Conservation (phyloP, 2,888 invertebrate genomes). For the Lasioglossum villosulum region DNA sequence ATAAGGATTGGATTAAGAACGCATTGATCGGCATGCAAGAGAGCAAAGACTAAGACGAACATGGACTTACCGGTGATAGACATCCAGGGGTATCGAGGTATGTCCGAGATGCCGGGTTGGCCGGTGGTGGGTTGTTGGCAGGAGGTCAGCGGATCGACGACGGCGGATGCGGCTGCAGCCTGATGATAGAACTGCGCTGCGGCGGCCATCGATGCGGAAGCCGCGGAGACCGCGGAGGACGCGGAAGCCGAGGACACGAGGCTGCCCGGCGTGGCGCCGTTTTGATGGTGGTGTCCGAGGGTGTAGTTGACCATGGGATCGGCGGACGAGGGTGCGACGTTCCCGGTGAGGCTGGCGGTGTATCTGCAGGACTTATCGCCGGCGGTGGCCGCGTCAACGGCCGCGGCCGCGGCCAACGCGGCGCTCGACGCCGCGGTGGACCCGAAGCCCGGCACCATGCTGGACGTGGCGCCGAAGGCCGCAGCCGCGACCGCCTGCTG, state of each 20-base stretch:
- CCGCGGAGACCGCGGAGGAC: slow-evolving; percentile 89
- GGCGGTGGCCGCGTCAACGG: slow-evolving; percentile 88
- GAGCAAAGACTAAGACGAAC: not conserved
- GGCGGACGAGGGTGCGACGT: slow-evolving; percentile 86
- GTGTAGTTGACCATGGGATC: slow-evolving; percentile 94
- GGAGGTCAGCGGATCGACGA: slow-evolving; percentile 92
- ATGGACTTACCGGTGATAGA: slow-evolving; percentile 94
- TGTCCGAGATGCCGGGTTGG: slow-evolving; percentile 93
- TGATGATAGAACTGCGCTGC: slow-evolving; percentile 96
- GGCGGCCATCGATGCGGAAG: slow-evolving; percentile 89
- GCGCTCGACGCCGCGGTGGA: slow-evolving; percentile 85
- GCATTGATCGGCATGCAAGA: not conserved
- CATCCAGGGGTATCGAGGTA: slow-evolving; percentile 98
- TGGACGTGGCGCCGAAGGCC: slow-evolving; percentile 88
- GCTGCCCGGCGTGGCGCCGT: slow-evolving; percentile 85
- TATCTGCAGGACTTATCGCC: slow-evolving; percentile 94
- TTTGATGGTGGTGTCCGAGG: slow-evolving; percentile 90
- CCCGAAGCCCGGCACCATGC: slow-evolving; percentile 88
- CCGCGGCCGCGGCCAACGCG: slow-evolving; percentile 87
- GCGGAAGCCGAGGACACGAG: slow-evolving; percentile 85
- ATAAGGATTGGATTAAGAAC: not conserved
- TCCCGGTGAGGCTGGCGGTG: slow-evolving; percentile 88
- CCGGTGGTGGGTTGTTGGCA: slow-evolving; percentile 92
- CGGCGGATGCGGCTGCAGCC: slow-evolving; percentile 91
- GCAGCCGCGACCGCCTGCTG: slow-evolving; percentile 89